Evolutionary conservation across 2,797 vertebrate species (phyloP).

Genomic region (Alcedo atthis): DNA sequence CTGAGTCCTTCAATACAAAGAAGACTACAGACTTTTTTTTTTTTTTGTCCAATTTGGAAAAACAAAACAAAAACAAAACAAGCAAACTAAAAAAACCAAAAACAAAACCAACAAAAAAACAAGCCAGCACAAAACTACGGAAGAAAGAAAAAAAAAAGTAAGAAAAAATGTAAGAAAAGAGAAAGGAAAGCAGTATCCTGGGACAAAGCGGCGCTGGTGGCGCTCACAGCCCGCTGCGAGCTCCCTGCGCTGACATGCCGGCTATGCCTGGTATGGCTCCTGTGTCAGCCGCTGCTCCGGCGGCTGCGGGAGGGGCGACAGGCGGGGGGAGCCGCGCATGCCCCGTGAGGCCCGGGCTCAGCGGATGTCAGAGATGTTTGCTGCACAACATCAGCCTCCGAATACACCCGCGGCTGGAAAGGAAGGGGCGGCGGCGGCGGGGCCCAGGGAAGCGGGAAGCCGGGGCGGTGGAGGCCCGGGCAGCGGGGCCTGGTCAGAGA

Average conservation of each 20-base stretch:
- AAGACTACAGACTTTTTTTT: neutral
- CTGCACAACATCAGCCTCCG: neutral
- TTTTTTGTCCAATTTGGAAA: neutral
- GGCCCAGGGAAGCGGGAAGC: neutral
- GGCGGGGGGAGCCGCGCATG: neutral
- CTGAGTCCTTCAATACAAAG: neutral
- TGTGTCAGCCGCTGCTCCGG: neutral
- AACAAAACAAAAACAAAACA: neutral
- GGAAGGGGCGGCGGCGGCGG: neutral
- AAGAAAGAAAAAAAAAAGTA: too few species aligned
- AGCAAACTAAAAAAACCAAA: neutral
- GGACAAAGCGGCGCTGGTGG: neutral
- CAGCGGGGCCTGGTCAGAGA: neutral
- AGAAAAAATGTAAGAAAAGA: neutral
- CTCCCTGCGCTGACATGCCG: neutral
- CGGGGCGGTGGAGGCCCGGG: neutral
- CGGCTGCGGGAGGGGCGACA: neutral
- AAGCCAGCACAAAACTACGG: neutral
- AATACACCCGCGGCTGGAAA: neutral
- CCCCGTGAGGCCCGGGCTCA: neutral
- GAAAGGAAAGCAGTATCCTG: neutral
- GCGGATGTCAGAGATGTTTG: neutral
- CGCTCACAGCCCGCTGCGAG: neutral
- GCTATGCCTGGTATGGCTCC: neutral
- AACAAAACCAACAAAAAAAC: neutral